Conservation (phyloP, 2,797 vertebrate genomes). For the Gallinago stenura region DNA sequence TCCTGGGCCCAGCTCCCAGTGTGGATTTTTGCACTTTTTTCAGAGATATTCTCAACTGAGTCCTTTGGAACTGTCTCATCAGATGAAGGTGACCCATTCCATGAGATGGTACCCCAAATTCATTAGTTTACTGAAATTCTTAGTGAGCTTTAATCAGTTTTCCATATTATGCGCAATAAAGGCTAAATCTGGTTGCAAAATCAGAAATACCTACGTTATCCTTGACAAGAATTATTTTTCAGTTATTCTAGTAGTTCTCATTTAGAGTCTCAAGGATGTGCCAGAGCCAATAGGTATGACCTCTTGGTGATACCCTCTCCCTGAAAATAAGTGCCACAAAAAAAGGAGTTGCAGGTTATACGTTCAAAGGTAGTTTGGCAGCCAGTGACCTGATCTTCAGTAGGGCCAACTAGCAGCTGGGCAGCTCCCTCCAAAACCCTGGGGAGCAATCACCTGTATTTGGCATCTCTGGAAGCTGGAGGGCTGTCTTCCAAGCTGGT, state of each 20-base stretch:
- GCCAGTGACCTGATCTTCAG: background rate
- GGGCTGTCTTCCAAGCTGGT: background rate
- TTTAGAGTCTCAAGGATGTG: background rate
- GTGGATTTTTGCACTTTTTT: background rate
- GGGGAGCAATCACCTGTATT: background rate
- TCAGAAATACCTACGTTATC: background rate
- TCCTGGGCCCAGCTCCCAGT: background rate
- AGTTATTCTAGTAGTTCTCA: background rate
- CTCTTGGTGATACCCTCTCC: background rate
- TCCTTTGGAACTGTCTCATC: background rate
- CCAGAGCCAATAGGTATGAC: rapidly evolving
- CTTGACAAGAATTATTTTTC: background rate
- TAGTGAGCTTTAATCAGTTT: background rate
- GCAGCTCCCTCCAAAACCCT: background rate
- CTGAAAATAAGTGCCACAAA: background rate
- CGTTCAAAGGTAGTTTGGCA: background rate
- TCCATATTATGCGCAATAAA: background rate
- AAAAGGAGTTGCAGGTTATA: background rate
- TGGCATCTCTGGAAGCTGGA: background rate
- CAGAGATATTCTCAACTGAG: background rate
- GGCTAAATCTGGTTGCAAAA: background rate
- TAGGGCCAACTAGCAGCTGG: background rate
- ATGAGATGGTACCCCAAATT: background rate
- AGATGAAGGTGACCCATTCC: background rate
- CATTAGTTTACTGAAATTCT: background rate